Percentiles rank a stretch among this genome's conserved stretches.
These are phyloP conservation scores for Mystacornis crossleyi DNA, from an alignment of 2,113 vertebrate species.

Conservation along the genomic window DNA sequence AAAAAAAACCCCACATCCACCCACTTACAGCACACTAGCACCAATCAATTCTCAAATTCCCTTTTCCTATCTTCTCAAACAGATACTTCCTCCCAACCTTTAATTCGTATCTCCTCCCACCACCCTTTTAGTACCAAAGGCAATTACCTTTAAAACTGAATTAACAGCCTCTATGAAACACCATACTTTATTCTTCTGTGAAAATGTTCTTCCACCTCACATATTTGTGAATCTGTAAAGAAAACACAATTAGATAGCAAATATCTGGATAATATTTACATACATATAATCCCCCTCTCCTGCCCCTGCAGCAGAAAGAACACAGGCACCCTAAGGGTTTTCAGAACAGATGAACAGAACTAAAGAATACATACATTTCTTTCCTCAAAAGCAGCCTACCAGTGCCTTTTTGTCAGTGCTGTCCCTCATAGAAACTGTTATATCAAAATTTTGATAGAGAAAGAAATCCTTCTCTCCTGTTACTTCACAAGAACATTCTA, in stretches of 20 bases:
- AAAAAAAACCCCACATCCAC: conserved; percentile 71
- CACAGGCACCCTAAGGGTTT: background rate
- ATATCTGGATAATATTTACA: background rate
- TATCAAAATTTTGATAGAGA: background rate
- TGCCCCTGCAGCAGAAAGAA: background rate
- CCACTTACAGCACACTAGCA: conserved; percentile 93
- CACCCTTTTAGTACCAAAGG: conserved; percentile 36
- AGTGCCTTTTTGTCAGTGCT: conserved; percentile 43
- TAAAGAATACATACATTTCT: background rate
- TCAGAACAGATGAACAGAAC: background rate
- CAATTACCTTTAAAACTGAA: conserved; percentile 52
- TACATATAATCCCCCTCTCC: background rate
- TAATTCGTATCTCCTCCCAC: conserved; percentile 56
- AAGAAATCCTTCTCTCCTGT: background rate
- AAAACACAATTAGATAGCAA: conserved; percentile 21
- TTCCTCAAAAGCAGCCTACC: conserved; percentile 31
- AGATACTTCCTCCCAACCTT: conserved; percentile 78
- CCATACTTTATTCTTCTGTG: background rate
- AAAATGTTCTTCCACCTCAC: conserved; percentile 13
- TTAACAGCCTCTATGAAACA: conserved; percentile 48
- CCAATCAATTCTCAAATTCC: conserved; percentile 94
- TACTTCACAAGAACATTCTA: background rate
- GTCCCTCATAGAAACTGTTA: background rate
- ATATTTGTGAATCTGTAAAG: background rate
- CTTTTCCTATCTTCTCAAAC: conserved; percentile 74